Conservation (phyloP, 2,888 invertebrate species). For the Ennomos erosarius region DNA sequence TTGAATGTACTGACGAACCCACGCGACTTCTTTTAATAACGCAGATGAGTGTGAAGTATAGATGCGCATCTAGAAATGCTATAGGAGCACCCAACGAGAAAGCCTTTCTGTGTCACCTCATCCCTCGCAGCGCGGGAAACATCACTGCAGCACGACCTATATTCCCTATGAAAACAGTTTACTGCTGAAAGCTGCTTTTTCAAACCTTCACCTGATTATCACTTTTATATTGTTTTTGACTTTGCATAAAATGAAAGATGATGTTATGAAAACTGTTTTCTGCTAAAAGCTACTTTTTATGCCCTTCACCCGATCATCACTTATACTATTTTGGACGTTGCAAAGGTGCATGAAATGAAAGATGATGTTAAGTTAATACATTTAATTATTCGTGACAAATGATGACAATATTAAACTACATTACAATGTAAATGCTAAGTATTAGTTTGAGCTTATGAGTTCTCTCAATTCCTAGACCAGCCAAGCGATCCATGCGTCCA, state of each 20-base stretch:
- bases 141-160: constrained; percentile 73
- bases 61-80: constrained; percentile 39
- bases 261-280: constrained; percentile 70
- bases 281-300: constrained; percentile 51
- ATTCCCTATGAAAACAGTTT: constrained; percentile 73
- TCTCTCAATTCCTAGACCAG: constrained; percentile 82
- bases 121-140: constrained; percentile 59
- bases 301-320: constrained; percentile 10
- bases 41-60: constrained; percentile 52
- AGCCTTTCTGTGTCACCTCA: constrained; percentile 78
- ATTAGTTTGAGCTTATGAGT: constrained; percentile 79
- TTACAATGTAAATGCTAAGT: constrained; percentile 67
- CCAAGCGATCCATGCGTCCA: constrained; percentile 66
- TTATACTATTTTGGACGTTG: constrained; percentile 16
- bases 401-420: constrained; percentile 70
- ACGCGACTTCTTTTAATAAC: constrained; percentile 58
- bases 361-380: constrained; percentile 63
- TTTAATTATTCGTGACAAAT: constrained; percentile 81
- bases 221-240: constrained; percentile 16
- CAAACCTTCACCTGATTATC: constrained; percentile 17
- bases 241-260: no score
- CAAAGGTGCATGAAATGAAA: constrained; percentile 45
- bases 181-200: constrained; percentile 53
- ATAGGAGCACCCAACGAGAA: constrained; percentile 60
- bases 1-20: constrained; percentile 32